Percentiles rank a stretch among this genome's conserved stretches.
Conservation (phyloP, 2,888 invertebrate genomes). For the Hyposoter didymator region DNA sequence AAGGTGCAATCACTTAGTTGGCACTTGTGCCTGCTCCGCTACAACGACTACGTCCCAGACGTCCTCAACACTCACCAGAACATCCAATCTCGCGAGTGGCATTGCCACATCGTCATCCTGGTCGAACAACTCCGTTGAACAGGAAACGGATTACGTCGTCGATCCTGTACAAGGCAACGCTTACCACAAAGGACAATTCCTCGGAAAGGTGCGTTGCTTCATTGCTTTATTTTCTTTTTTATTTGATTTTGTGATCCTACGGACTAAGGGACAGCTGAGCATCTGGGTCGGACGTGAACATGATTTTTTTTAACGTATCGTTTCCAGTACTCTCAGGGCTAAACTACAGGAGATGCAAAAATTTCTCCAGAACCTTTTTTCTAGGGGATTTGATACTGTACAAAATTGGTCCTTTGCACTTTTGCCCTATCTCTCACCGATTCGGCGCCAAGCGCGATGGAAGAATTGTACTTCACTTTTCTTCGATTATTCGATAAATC, state of each 20-base stretch:
- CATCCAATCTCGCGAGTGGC: slow-evolving; percentile 53
- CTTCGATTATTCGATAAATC: neutral
- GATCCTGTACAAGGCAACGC: slow-evolving; percentile 81
- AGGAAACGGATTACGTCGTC: slow-evolving; percentile 79
- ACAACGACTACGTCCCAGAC: slow-evolving; percentile 59
- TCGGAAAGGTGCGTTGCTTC: slow-evolving; percentile 77
- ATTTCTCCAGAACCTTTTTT: neutral
- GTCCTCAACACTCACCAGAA: slow-evolving; percentile 62
- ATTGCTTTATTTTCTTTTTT: neutral
- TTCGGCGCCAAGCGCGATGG: neutral
- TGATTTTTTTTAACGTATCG: neutral
- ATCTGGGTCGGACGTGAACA: too few species aligned
- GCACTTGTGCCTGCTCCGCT: slow-evolving; percentile 57
- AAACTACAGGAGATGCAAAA: neutral
- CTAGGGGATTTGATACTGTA: neutral
- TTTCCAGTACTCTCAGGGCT: neutral
- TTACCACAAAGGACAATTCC: slow-evolving; percentile 80
- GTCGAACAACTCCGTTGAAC: slow-evolving; percentile 73
- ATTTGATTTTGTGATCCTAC: neutral
- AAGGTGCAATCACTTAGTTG: slow-evolving; percentile 61
- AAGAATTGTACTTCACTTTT: neutral
- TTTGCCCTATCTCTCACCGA: neutral
- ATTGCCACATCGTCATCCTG: slow-evolving; percentile 74
- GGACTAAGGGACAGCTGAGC: neutral
- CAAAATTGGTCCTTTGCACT: neutral